A percentile compares a stretch with the other conserved stretches of the same genome.
Evolutionary conservation across 2,797 vertebrate genomes (phyloP).

Genomic region (Typhlichthys eigenmanni): DNA sequence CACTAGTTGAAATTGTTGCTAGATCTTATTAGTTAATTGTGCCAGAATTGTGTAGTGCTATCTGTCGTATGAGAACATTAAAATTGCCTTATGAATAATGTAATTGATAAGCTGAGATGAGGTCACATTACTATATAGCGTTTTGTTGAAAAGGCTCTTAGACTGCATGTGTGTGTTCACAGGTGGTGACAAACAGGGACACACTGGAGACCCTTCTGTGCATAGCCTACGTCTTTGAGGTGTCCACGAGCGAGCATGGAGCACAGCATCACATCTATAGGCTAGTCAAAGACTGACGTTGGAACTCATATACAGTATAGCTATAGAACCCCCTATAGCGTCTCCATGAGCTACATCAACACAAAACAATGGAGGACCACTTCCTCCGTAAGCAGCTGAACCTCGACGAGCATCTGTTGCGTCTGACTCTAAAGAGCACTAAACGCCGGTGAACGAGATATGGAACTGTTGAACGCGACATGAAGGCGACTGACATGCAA

Average conservation of each 20-base stretch:
- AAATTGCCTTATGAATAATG: too few species aligned
- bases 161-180: conserved; percentile 23
- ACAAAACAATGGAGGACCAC: conserved; percentile 47
- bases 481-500: conserved; percentile 19
- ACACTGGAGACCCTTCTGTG: conserved; percentile 90
- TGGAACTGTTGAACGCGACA: too few species aligned
- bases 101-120: too few species aligned
- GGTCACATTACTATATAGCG: too few species aligned
- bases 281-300: conserved; percentile 87
- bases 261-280: conserved; percentile 92
- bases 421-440: conserved; percentile 5
- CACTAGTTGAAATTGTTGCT: too few species aligned
- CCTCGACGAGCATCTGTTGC: conserved; percentile 46
- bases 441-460: too few species aligned
- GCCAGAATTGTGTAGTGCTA: too few species aligned
- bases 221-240: conserved; percentile 89
- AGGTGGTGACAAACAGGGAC: conserved; percentile 91
- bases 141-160: neutral
- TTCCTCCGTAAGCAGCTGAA: conserved; percentile 54
- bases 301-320: conserved; percentile 46
- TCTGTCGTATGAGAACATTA: too few species aligned
- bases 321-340: conserved; percentile 38
- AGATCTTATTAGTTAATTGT: too few species aligned
- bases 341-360: conserved; percentile 48
- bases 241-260: conserved; percentile 89